Conservation (phyloP, 2,888 invertebrate species). For the Metacarcinus magister region DNA sequence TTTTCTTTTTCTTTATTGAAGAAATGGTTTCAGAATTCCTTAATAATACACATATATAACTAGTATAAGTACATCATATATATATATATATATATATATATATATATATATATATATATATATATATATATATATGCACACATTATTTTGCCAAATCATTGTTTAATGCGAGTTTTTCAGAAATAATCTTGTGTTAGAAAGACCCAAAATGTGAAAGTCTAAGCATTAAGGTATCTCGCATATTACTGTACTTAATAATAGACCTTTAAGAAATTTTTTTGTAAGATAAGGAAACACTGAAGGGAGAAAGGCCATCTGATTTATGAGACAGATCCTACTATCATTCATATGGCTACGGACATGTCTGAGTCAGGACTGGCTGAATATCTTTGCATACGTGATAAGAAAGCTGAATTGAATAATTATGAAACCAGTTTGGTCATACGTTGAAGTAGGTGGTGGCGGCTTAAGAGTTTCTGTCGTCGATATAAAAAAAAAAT, state of each 20-base stretch:
- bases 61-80: too few relatives aligned
- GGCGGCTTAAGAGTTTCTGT: background rate
- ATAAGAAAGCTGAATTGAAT: slow-evolving; percentile 28
- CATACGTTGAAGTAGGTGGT: background rate
- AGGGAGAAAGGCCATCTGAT: background rate
- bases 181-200: background rate
- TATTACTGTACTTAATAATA: background rate
- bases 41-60: background rate
- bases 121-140: too few relatives aligned
- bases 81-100: background rate
- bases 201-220: background rate
- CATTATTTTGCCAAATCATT: background rate
- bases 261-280: background rate
- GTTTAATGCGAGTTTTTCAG: background rate
- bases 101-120: too few relatives aligned
- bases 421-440: slow-evolving; percentile 51
- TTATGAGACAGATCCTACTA: slow-evolving; percentile 28
- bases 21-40: background rate
- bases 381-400: slow-evolving; percentile 53
- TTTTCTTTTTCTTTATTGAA: too few relatives aligned
- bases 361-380: slow-evolving; percentile 18
- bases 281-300: background rate
- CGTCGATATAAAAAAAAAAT: background rate
- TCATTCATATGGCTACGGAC: slow-evolving; percentile 46
- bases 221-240: background rate